phyloP scores from a whole-genome alignment of 2,797 vertebrate species.

The Sebastes paucispinis region DNA sequence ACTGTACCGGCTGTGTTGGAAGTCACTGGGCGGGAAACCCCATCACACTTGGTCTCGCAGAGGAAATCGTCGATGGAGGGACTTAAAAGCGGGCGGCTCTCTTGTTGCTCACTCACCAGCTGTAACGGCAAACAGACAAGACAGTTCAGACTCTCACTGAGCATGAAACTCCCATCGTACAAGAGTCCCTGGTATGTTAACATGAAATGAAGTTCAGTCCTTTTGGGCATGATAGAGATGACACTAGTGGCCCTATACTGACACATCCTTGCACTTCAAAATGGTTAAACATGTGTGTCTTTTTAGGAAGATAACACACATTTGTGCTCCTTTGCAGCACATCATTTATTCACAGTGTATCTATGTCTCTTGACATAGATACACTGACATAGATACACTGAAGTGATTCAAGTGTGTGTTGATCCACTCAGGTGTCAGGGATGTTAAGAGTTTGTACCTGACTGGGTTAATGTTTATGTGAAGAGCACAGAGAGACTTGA shows the following conservation, averaged over 20 bases:
- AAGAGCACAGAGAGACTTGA: background rate
- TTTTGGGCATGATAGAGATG: background rate
- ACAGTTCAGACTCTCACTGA: conserved; percentile 40
- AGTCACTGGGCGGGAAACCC: conserved; percentile 91
- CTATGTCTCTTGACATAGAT: conserved; percentile 15
- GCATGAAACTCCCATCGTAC: background rate
- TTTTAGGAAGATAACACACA: background rate
- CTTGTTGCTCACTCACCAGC: conserved; percentile 99
- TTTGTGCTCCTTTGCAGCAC: background rate
- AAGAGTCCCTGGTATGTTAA: background rate
- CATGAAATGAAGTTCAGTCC: background rate
- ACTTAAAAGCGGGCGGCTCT: conserved; percentile 97
- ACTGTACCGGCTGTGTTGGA: conserved; percentile 91
- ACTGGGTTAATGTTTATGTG: background rate
- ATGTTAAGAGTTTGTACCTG: background rate
- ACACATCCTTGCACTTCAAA: background rate
- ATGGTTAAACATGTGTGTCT: background rate
- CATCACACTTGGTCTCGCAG: conserved; percentile 96
- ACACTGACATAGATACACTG: conserved; percentile 20
- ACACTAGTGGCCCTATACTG: background rate
- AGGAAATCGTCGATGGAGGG: conserved; percentile 99
- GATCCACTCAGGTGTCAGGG: background rate
- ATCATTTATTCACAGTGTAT: conserved; percentile 9
- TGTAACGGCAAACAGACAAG: conserved; percentile 83
- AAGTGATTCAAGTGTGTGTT: background rate